Evolutionary conservation across 2,888 invertebrate genomes (phyloP).

Genomic region (Prostheceraeus crozeri): DNA sequence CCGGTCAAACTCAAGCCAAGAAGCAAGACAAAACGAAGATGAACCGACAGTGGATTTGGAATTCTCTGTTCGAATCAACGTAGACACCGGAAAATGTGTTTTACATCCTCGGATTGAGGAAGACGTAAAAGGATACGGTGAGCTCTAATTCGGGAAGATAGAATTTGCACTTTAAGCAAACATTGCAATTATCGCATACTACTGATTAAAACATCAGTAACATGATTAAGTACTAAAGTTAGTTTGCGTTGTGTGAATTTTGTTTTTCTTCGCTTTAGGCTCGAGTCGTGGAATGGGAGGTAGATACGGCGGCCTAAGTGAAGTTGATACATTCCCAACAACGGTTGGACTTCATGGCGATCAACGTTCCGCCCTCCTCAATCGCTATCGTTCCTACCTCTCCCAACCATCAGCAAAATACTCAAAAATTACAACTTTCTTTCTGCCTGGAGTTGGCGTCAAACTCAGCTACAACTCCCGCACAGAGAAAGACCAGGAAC

Average conservation of each 20-base stretch:
- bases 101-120: constrained; percentile 66
- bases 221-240: too few relatives aligned
- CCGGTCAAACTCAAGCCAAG: too few relatives aligned
- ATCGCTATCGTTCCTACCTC: constrained; percentile 26
- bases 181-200: too few relatives aligned
- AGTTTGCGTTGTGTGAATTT: too few relatives aligned
- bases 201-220: too few relatives aligned
- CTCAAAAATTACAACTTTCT: constrained; percentile 51
- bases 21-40: too few relatives aligned
- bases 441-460: constrained; percentile 56
- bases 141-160: neutral
- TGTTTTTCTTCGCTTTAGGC: too few relatives aligned
- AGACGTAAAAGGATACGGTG: constrained; percentile 44
- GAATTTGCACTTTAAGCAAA: too few relatives aligned
- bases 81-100: constrained; percentile 92
- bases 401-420: constrained; percentile 22
- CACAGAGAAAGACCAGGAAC: constrained; percentile 60
- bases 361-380: constrained; percentile 18
- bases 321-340: too few relatives aligned
- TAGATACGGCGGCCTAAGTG: too few relatives aligned
- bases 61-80: constrained; percentile 85
- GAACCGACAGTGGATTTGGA: constrained; percentile 63
- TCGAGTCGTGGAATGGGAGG: too few relatives aligned
- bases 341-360: too few relatives aligned
- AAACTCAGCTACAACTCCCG: constrained; percentile 57